A percentile compares a stretch with the other conserved stretches of the same genome.
phyloP scores from a whole-genome alignment of 2,888 invertebrate genomes.

The Galeruca laticollis region DNA sequence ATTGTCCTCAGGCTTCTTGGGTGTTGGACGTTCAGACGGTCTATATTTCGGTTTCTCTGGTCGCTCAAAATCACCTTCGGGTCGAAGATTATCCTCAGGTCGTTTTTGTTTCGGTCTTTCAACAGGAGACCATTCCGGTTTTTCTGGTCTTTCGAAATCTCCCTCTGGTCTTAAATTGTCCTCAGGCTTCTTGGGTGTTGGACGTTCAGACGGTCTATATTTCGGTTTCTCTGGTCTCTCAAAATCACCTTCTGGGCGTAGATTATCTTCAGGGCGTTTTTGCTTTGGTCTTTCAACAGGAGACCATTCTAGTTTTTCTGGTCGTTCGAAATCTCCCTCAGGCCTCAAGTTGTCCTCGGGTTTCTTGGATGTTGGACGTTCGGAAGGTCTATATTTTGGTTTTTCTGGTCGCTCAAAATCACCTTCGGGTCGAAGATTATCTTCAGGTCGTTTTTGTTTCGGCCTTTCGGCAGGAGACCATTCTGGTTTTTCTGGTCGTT shows the following conservation, averaged over 20 bases:
- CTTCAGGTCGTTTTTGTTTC: slow-evolving; percentile 71
- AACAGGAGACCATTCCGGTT: slow-evolving; percentile 63
- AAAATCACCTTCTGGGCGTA: slow-evolving; percentile 72
- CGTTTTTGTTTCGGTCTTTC: slow-evolving; percentile 66
- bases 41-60: slow-evolving; percentile 56
- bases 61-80: slow-evolving; percentile 67
- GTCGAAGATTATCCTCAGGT: slow-evolving; percentile 69
- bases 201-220: slow-evolving; percentile 64
- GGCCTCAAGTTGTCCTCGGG: slow-evolving; percentile 67
- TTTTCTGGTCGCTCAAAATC: slow-evolving; percentile 64
- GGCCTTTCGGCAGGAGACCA: slow-evolving; percentile 60
- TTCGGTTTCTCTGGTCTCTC: slow-evolving; percentile 64
- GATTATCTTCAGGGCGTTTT: slow-evolving; percentile 63
- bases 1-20: slow-evolving; percentile 63
- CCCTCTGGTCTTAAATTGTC: slow-evolving; percentile 70
- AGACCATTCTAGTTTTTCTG: slow-evolving; percentile 65
- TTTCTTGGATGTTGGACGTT: slow-evolving; percentile 63
- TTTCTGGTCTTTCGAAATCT: slow-evolving; percentile 68
- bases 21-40: slow-evolving; percentile 62
- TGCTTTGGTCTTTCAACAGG: slow-evolving; percentile 60
- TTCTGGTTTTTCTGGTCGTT: slow-evolving; percentile 55
- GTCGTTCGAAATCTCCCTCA: slow-evolving; percentile 67
- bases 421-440: slow-evolving; percentile 72
- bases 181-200: slow-evolving; percentile 60
- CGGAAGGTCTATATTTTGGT: slow-evolving; percentile 57